These are phyloP conservation scores for Deroptyus accipitrinus DNA, from an alignment of 2,113 vertebrate genomes.

Conservation along the genomic window DNA sequence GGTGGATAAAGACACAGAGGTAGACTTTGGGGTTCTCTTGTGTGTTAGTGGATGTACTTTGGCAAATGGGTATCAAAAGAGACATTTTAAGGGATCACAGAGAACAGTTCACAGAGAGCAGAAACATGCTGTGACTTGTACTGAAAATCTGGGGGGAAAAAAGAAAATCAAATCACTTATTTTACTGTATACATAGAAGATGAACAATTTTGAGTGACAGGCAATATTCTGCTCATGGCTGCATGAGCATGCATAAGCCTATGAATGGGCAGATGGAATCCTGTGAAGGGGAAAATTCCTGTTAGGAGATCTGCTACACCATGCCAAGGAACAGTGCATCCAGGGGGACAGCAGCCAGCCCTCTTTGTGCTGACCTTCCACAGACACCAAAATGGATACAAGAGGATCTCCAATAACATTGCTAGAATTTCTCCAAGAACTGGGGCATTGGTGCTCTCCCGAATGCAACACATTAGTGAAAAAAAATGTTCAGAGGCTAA, in stretches of 20 bases:
- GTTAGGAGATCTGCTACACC: neutral
- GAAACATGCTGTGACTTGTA: neutral
- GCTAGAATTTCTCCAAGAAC: neutral
- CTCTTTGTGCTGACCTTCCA: neutral
- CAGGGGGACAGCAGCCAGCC: neutral
- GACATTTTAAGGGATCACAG: neutral
- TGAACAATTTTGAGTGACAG: neutral
- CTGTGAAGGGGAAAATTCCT: neutral
- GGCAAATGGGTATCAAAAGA: neutral
- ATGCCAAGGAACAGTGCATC: accelerated
- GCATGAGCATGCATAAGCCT: neutral
- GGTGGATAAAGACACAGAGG: neutral
- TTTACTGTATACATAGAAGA: neutral
- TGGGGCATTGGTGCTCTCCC: neutral
- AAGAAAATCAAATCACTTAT: neutral
- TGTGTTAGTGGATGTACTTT: neutral
- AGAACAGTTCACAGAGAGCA: neutral
- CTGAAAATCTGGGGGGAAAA: accelerated
- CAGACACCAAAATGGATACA: accelerated
- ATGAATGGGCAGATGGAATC: neutral
- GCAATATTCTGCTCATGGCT: neutral
- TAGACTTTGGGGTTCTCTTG: neutral
- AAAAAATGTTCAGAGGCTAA: neutral
- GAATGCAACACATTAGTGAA: neutral
- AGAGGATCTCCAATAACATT: neutral